phyloP scores from a whole-genome alignment of 2,113 vertebrate genomes.

The Trematomus loennbergii region DNA sequence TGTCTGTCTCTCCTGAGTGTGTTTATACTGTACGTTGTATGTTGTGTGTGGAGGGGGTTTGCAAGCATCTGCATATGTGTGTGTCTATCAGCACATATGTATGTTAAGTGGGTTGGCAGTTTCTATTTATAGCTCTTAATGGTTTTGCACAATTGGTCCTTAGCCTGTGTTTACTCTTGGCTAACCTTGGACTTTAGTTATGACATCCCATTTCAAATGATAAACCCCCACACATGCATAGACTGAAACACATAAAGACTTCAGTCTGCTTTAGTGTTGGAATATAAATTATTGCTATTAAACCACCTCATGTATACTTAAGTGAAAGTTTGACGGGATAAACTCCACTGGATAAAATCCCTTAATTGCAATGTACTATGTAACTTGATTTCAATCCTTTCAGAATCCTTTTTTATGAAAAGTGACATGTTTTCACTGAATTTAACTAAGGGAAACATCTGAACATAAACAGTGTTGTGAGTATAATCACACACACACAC shows the following conservation, averaged over 20 bases:
- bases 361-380: neutral
- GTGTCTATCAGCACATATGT: neutral
- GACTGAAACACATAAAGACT: neutral
- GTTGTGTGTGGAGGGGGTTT: constrained; percentile 11
- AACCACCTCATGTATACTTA: neutral
- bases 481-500: neutral
- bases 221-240: neutral
- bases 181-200: neutral
- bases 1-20: neutral
- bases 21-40: neutral
- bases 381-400: neutral
- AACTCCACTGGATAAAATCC: neutral
- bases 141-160: neutral
- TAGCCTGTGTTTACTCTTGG: neutral
- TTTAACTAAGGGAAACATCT: neutral
- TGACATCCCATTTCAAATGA: neutral
- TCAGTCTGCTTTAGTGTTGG: neutral
- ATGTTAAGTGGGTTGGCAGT: neutral
- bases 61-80: constrained; percentile 3
- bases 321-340: neutral
- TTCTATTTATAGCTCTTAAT: neutral
- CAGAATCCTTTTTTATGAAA: neutral
- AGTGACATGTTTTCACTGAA: neutral
- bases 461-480: neutral
- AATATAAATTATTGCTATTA: neutral